A percentile compares a stretch with the other conserved stretches of the same genome.
Evolutionary conservation across 2,797 vertebrate species (phyloP).

Genomic region (Margarornis squamiger): DNA sequence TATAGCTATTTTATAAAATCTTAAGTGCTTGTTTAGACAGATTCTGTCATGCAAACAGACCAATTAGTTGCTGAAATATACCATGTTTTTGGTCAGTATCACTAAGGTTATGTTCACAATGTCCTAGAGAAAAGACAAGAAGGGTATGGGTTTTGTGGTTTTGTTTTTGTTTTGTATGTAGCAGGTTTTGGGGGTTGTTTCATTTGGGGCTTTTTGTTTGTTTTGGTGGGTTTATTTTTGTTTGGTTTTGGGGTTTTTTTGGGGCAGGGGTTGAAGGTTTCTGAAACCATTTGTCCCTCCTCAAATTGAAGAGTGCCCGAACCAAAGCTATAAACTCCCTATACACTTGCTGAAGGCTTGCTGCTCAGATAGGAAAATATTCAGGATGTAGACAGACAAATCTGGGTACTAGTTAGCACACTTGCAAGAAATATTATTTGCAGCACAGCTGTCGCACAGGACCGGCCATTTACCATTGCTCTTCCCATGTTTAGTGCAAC

Average conservation of each 20-base stretch:
- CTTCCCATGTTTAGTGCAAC: background rate
- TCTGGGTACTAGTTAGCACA: background rate
- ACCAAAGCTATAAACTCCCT: rapidly evolving
- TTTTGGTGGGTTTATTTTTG: background rate
- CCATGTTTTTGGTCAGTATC: background rate
- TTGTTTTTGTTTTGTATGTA: background rate
- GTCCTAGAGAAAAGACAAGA: background rate
- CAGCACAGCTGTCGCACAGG: background rate
- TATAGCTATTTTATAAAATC: background rate
- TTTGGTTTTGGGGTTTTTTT: background rate
- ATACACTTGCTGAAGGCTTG: background rate
- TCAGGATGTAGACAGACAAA: background rate
- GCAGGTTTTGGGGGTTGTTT: background rate
- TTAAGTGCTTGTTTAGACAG: background rate
- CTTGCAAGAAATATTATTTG: background rate
- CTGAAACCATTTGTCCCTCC: background rate
- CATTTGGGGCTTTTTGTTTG: background rate
- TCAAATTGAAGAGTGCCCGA: background rate
- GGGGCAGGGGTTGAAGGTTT: rapidly evolving
- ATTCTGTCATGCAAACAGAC: background rate
- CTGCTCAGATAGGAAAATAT: background rate
- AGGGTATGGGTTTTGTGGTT: background rate
- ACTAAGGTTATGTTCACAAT: background rate
- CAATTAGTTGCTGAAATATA: background rate
- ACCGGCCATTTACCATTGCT: background rate